A percentile compares a stretch with the other conserved stretches of the same genome.
These are phyloP conservation scores for Cryptotis parvus DNA, from an alignment of 2,113 vertebrate species.

Conservation along the genomic window DNA sequence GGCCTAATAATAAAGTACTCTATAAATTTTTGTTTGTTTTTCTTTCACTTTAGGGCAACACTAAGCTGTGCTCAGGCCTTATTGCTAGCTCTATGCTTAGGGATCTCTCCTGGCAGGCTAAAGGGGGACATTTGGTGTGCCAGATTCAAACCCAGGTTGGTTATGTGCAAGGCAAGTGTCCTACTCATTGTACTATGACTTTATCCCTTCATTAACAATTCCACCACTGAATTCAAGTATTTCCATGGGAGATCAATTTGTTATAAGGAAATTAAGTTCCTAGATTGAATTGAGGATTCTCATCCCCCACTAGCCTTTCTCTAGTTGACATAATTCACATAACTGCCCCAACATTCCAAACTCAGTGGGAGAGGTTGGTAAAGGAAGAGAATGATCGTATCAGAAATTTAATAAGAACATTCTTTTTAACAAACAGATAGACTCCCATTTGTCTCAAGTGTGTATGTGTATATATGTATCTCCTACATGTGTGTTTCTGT, in stretches of 20 bases:
- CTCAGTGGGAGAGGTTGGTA: background rate
- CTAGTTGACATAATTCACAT: background rate
- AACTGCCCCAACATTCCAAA: background rate
- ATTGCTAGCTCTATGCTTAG: too few species aligned
- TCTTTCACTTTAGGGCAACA: too few species aligned
- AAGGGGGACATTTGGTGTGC: too few species aligned
- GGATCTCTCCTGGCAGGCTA: too few species aligned
- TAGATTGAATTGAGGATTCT: slow-evolving; percentile 42
- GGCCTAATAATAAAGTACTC: background rate
- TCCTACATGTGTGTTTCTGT: background rate
- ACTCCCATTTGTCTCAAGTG: background rate
- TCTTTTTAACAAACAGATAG: slow-evolving; percentile 30
- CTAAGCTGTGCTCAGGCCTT: too few species aligned
- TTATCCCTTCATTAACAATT: background rate
- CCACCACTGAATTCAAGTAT: slow-evolving; percentile 34
- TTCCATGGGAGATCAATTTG: background rate
- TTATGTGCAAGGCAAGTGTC: too few species aligned
- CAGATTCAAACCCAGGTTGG: too few species aligned
- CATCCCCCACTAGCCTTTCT: background rate
- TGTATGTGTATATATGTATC: background rate
- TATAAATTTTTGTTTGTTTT: too few species aligned
- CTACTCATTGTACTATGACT: too few species aligned
- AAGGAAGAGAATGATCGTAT: background rate
- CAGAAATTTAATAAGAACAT: background rate
- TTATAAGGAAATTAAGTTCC: background rate